These are phyloP conservation scores for Rotaria magnacalcarata DNA, from an alignment of 2,888 invertebrate genomes.

Conservation along the genomic window DNA sequence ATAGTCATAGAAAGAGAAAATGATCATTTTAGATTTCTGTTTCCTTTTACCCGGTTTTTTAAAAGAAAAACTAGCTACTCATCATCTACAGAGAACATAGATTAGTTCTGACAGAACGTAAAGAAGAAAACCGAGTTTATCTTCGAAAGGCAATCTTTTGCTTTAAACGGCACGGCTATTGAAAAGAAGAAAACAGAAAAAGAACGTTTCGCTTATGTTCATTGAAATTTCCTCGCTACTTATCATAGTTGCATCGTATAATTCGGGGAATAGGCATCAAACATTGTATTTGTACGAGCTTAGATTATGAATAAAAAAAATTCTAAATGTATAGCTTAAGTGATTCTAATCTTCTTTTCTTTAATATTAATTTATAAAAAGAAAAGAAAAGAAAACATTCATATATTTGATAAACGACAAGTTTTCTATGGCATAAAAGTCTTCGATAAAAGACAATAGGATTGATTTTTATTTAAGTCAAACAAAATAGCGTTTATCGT, in stretches of 20 bases:
- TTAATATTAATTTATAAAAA: not conserved
- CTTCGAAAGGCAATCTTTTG: not conserved
- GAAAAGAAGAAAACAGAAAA: no score
- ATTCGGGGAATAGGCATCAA: not conserved
- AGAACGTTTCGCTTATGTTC: not conserved
- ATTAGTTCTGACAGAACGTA: not conserved
- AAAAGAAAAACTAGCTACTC: not conserved
- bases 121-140: not conserved
- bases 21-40: slow-evolving; percentile 7
- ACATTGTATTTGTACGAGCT: not conserved
- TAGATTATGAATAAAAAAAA: not conserved
- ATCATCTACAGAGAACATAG: not conserved
- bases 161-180: not conserved
- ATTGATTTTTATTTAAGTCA: no score
- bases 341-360: not conserved
- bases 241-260: not conserved
- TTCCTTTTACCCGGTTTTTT: not conserved
- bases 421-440: no score
- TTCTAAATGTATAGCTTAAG: not conserved
- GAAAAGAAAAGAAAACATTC: not conserved
- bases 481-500: not conserved
- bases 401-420: no score
- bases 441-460: no score
- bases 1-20: not conserved
- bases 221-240: not conserved